A percentile compares a stretch with the other conserved stretches of the same genome.
Evolutionary conservation across 2,888 invertebrate species (phyloP).

Genomic region (Lapara coniferarum): DNA sequence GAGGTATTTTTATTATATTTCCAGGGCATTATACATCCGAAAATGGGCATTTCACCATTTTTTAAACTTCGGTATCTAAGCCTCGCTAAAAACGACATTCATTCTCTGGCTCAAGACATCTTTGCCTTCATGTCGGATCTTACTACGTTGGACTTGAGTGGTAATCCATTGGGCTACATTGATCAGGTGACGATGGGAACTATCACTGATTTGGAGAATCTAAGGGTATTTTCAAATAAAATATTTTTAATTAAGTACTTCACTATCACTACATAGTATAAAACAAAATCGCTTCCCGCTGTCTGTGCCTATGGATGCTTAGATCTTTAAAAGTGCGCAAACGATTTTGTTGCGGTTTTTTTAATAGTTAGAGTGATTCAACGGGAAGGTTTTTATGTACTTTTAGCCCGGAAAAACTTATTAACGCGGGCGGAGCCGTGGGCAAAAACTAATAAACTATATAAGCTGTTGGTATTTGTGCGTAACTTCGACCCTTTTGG

Average conservation of each 20-base stretch:
- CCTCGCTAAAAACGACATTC: slow-evolving; percentile 86
- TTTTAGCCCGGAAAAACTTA: no score
- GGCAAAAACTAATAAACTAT: no score
- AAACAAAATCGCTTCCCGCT: no score
- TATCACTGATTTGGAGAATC: slow-evolving; percentile 80
- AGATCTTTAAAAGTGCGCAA: no score
- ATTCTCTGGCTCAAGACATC: slow-evolving; percentile 85
- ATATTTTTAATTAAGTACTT: background rate
- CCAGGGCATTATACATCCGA: slow-evolving; percentile 77
- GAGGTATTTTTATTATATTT: slow-evolving; percentile 37
- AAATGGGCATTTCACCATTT: slow-evolving; percentile 72
- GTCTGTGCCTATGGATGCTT: no score
- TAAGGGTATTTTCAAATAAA: slow-evolving; percentile 77
- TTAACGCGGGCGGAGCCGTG: no score
- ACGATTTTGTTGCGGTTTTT: no score
- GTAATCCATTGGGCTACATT: slow-evolving; percentile 87
- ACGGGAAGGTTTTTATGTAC: no score
- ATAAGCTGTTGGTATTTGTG: no score
- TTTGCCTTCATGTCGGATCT: slow-evolving; percentile 87
- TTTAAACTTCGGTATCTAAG: slow-evolving; percentile 80
- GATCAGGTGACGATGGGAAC: slow-evolving; percentile 85
- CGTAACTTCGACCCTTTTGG: no score
- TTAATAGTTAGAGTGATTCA: no score
- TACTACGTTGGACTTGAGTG: slow-evolving; percentile 85
- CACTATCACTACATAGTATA: no score